phyloP scores from a whole-genome alignment of 1,140 invertebrate genomes.

The Lepidostoma basale region DNA sequence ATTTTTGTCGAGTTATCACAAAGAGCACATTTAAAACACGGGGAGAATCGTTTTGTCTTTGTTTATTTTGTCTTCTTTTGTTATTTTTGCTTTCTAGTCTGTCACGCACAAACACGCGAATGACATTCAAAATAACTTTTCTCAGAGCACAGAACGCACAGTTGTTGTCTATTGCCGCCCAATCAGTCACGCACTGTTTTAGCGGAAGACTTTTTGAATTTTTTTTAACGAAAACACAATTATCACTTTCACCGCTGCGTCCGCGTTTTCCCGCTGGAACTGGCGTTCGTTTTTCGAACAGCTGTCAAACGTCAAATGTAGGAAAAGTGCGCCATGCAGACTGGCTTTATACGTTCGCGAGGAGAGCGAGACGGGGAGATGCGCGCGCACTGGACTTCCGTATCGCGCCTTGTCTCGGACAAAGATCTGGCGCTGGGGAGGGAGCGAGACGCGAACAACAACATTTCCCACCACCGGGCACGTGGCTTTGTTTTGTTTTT shows the following conservation, averaged over 20 bases:
- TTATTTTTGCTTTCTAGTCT: not conserved
- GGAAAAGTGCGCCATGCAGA: conserved; percentile 3
- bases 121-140: conserved; percentile 22
- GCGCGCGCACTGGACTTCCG: conserved; percentile 15
- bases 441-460: conserved; percentile 28
- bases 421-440: conserved; percentile 9
- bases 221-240: not conserved
- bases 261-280: not conserved
- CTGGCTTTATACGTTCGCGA: conserved; percentile 34
- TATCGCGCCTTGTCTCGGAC: not conserved
- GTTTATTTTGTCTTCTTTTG: not conserved
- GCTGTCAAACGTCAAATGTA: conserved; percentile 46
- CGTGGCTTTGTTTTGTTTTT: conserved; percentile 32
- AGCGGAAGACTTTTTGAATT: conserved; percentile 7
- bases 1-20: not conserved
- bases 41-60: not conserved
- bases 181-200: conserved; percentile 31
- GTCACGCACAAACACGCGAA: conserved; percentile 30
- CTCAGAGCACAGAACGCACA: conserved; percentile 9
- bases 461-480: conserved; percentile 11
- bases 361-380: conserved; percentile 23
- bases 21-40: not conserved
- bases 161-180: not conserved
- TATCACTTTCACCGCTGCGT: conserved; percentile 12
- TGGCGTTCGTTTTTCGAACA: conserved; percentile 39